Conservation (phyloP, 2,113 vertebrate genomes). For the Myodes glareolus region DNA sequence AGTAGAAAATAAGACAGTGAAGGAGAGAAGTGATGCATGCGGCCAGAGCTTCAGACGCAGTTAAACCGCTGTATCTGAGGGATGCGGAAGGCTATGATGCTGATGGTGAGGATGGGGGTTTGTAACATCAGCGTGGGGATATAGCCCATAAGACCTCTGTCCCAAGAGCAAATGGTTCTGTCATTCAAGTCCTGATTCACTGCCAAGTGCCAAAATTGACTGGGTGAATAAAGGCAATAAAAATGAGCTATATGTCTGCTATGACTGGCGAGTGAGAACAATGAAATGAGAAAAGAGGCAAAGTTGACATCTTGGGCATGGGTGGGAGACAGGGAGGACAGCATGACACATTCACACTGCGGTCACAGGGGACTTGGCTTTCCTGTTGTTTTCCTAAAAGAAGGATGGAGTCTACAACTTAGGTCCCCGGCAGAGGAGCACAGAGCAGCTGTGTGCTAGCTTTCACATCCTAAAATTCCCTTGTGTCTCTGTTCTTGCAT, state of each 20-base stretch:
- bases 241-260: background rate
- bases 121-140: background rate
- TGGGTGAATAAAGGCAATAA: conserved; percentile 51
- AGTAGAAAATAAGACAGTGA: background rate
- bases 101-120: background rate
- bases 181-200: conserved; percentile 56
- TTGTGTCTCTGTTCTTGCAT: background rate
- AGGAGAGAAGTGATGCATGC: rapidly evolving
- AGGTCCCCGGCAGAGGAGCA: background rate
- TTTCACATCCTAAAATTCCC: conserved; percentile 19
- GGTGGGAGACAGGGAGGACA: background rate
- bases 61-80: background rate
- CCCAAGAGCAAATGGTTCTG: conserved; percentile 35
- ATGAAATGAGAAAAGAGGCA: background rate
- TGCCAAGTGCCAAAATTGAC: conserved; percentile 45
- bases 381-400: background rate
- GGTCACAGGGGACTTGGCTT: background rate
- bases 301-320: background rate
- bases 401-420: background rate
- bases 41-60: background rate
- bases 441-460: background rate
- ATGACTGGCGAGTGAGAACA: conserved; percentile 13
- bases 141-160: background rate
- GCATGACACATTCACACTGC: background rate
- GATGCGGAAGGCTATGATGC: background rate